These are phyloP conservation scores for Diachasma alloeum DNA, from an alignment of 1,140 invertebrate genomes.

Conservation along the genomic window DNA sequence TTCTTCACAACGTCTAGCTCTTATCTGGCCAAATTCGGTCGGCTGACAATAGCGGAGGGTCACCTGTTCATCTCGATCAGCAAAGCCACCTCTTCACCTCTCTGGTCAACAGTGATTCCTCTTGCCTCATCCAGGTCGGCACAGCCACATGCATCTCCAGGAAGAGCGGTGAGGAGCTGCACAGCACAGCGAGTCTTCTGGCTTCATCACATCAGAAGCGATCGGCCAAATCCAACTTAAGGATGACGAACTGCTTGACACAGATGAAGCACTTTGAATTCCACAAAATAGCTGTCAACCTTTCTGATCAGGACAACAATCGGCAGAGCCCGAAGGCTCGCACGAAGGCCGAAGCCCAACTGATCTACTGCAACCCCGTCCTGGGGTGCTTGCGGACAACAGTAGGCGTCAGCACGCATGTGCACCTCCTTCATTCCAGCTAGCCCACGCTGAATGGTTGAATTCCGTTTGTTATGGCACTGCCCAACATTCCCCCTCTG, in stretches of 20 bases:
- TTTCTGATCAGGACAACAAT: background rate
- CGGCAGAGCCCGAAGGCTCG: constrained; percentile 26
- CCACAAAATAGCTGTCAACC: background rate
- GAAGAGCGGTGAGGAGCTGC: too few relatives aligned
- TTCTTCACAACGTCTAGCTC: background rate
- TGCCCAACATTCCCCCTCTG: constrained; percentile 42
- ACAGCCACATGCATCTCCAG: too few relatives aligned
- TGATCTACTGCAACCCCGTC: constrained; percentile 17
- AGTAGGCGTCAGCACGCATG: constrained; percentile 37
- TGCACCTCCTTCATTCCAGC: constrained; percentile 27
- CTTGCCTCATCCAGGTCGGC: too few relatives aligned
- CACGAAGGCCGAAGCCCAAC: constrained; percentile 34
- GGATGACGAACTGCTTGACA: background rate
- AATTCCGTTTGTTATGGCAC: constrained; percentile 31
- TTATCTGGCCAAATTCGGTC: background rate
- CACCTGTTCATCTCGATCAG: background rate
- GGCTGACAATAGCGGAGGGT: background rate
- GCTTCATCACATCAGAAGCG: too few relatives aligned
- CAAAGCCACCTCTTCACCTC: too few relatives aligned
- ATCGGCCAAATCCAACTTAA: too few relatives aligned
- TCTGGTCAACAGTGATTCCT: too few relatives aligned
- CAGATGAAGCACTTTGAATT: background rate
- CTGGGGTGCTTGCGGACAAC: background rate
- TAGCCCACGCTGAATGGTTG: constrained; percentile 29
- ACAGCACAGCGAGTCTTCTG: too few relatives aligned